Evolutionary conservation across 2,113 vertebrate species (phyloP).

Genomic region (Perccottus glenii): DNA sequence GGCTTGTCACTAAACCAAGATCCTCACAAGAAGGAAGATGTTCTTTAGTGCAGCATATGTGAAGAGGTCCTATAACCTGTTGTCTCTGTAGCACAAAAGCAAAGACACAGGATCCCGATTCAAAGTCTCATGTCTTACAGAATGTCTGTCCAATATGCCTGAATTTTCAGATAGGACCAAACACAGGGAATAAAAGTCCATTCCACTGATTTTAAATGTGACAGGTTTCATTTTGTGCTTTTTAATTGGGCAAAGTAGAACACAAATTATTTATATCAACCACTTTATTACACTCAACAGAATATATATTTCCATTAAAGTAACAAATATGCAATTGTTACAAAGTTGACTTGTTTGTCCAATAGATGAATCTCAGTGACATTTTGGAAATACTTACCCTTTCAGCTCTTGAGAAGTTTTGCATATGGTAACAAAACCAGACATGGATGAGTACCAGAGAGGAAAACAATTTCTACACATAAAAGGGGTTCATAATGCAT

Average conservation of each 20-base stretch:
- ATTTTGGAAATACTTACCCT: conserved; percentile 9
- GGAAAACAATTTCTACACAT: background rate
- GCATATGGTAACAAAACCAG: conserved; percentile 6
- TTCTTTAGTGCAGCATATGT: too few species aligned
- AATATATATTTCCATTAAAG: background rate
- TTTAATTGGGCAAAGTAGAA: background rate
- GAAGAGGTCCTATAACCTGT: too few species aligned
- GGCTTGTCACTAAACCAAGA: too few species aligned
- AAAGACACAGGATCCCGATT: too few species aligned
- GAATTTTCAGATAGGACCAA: too few species aligned
- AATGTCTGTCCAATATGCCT: too few species aligned
- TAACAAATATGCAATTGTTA: background rate
- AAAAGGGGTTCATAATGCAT: conserved; percentile 1
- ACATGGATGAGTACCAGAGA: conserved; percentile 6
- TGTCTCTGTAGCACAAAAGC: too few species aligned
- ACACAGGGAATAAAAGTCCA: too few species aligned
- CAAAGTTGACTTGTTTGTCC: background rate
- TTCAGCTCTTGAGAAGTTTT: background rate
- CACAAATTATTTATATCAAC: background rate
- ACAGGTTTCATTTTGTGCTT: too few species aligned
- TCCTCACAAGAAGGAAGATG: too few species aligned
- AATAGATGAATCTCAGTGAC: conserved; percentile 3
- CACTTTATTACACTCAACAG: background rate
- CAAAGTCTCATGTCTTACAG: too few species aligned
- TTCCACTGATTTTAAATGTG: too few species aligned